Evolutionary conservation across 2,797 vertebrate genomes (phyloP).

Genomic region (Cygnus olor): DNA sequence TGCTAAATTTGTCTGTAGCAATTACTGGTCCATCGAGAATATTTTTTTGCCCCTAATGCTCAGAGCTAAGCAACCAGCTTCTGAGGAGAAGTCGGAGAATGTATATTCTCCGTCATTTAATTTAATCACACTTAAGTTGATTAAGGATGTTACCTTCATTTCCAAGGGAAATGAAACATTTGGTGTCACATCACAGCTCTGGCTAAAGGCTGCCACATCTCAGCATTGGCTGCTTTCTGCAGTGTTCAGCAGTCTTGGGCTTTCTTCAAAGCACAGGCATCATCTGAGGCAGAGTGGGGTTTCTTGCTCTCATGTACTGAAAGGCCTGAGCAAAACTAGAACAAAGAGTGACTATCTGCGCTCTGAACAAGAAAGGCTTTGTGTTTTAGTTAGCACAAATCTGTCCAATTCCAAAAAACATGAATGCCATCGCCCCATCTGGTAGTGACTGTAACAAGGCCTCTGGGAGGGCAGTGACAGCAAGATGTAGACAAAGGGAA

Average conservation of each 20-base stretch:
- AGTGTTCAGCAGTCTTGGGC: constrained; percentile 8
- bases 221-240: not conserved
- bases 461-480: constrained; percentile 9
- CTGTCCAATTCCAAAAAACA: not conserved
- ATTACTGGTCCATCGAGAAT: not conserved
- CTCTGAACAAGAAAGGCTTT: constrained; percentile 17
- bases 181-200: not conserved
- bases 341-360: accelerated
- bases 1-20: not conserved
- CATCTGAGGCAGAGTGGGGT: not conserved
- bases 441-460: constrained; percentile 7
- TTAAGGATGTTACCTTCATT: constrained; percentile 56
- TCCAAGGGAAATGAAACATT: constrained; percentile 47
- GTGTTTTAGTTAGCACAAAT: constrained; percentile 4
- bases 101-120: not conserved
- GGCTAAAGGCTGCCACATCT: not conserved
- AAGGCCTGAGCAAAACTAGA: not conserved
- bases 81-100: not conserved
- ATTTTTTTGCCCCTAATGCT: not conserved
- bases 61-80: not conserved
- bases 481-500: constrained; percentile 23
- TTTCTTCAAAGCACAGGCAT: not conserved
- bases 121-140: not conserved
- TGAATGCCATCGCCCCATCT: not conserved
- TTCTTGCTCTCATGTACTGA: not conserved